Base-by-base conservation (phyloP, 1,140 invertebrate species). In the Drosophila eugracilis region DNA sequence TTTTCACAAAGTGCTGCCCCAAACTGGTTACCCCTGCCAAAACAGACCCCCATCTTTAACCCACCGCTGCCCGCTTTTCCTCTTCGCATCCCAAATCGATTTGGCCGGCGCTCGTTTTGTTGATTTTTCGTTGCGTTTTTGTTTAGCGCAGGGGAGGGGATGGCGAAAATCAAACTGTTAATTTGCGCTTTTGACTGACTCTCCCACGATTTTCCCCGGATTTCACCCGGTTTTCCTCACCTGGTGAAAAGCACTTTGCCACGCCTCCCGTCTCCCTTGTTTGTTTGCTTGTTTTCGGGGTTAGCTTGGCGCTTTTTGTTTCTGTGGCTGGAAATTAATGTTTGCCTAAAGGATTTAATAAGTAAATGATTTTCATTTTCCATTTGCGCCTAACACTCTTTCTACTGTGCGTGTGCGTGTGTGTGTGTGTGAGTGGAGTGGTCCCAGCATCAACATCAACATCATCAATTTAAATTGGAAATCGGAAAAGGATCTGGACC, bases 81-180 rank as follows among this genome's bases (percentile, higher is more conserved):
- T 52, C 39, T 17, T 26, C 42, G 44, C 58, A 47, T 37, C 75
- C 62, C 70, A 80, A 86, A 86, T 85, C 81, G 81, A 85, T 85
- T 85, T 86, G 73, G 63, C 58, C 77, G 73, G 34, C 70, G 42
- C 32, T 72, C 42, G 70, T 53, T 85, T 80, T 85, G 81, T 85
- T 85, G 81, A 86, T 86, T 85, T 85, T 86, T 78, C 77, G 81
- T 65, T 81, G 77, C 81, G 81, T 85, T 85, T 74, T 85, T 85
- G 81, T 85, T 85, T 86, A 78, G 78, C 69, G 70, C 19, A n/a
- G n/a, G 36, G 12, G 58, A 17, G 7, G 19, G 3, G 36, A 24
- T 3, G 59, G 63, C 36, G 60, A 75, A 86, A 86, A 88, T 86
- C 83, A 88, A 86, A 88, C 81, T 86, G 81, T 86, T 86, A 88